These are phyloP conservation scores for Danaus melanippus DNA, from an alignment of 1,140 invertebrate species.

Conservation along the genomic window DNA sequence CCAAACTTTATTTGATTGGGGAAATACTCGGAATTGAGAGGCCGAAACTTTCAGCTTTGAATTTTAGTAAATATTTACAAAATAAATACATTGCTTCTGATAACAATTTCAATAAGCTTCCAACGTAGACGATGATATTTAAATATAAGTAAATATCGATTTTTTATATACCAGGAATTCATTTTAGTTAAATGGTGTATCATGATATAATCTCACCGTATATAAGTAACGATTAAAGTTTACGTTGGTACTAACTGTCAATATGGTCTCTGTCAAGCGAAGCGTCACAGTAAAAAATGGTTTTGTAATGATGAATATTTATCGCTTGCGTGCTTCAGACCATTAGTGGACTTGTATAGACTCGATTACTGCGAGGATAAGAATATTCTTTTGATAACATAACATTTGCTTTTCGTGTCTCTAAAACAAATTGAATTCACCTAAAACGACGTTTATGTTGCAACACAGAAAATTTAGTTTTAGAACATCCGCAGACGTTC, in stretches of 20 bases:
- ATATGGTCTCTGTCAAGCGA: background rate
- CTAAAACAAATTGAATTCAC: conserved; percentile 4
- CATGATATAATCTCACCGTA: too few relatives aligned
- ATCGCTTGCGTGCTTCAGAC: conserved; percentile 14
- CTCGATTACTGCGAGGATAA: background rate
- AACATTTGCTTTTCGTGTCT: conserved; percentile 11
- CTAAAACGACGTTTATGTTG: too few relatives aligned
- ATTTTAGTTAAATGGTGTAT: too few relatives aligned
- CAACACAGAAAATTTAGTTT: too few relatives aligned
- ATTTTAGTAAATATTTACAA: conserved; percentile 21
- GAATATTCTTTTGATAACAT: conserved; percentile 5
- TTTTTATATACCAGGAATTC: too few relatives aligned
- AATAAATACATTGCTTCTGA: conserved; percentile 19
- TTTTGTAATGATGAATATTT: conserved; percentile 17
- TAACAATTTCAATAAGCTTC: conserved; percentile 8
- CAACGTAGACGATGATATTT: conserved; percentile 7
- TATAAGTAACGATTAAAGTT: background rate
- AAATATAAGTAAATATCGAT: too few relatives aligned
- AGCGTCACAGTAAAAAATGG: conserved; percentile 16
- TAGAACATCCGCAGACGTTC: too few relatives aligned
- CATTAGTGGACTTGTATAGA: conserved; percentile 12
- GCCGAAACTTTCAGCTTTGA: conserved; percentile 20
- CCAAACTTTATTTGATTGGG: conserved; percentile 23
- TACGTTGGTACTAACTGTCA: background rate
- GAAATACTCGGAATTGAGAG: conserved; percentile 20